Percentiles rank a stretch among this genome's conserved stretches.
These are phyloP conservation scores for Cyphomyrus discorhynchus DNA, from an alignment of 2,113 vertebrate genomes.

Conservation along the genomic window DNA sequence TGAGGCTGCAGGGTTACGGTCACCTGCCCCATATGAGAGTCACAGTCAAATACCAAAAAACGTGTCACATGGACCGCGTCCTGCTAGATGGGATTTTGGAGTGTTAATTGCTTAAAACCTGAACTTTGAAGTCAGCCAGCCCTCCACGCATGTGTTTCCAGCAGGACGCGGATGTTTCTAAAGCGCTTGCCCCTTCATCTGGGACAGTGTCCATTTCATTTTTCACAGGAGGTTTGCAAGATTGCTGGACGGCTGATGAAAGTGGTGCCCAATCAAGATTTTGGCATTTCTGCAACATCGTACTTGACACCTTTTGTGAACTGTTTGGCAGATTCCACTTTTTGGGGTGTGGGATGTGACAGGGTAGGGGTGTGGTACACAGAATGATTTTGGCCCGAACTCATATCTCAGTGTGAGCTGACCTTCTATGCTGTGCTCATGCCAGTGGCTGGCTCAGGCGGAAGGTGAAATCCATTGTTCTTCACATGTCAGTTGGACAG, in stretches of 20 bases:
- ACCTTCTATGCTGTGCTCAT: background rate
- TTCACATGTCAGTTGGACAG: background rate
- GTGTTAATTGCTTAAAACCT: background rate
- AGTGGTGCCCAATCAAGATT: background rate
- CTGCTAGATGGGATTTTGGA: background rate
- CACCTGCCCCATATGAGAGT: background rate
- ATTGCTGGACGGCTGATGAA: background rate
- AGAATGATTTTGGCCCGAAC: background rate
- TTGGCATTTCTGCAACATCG: background rate
- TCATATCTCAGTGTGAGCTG: background rate
- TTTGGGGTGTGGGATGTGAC: background rate
- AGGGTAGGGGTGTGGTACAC: background rate
- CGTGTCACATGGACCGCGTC: background rate
- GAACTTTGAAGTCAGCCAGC: background rate
- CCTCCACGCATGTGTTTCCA: background rate
- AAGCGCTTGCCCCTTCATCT: background rate
- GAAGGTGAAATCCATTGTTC: conserved; percentile 9
- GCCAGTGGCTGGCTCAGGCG: background rate
- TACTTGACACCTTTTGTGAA: background rate
- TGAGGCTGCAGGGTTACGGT: no score
- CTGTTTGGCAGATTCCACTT: background rate
- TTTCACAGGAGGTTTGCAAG: background rate
- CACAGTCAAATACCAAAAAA: background rate
- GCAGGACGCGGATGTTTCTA: background rate
- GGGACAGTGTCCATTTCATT: background rate